Base-by-base conservation (phyloP, 2,888 invertebrate species). In the Trissoscelio sp. region DNA sequence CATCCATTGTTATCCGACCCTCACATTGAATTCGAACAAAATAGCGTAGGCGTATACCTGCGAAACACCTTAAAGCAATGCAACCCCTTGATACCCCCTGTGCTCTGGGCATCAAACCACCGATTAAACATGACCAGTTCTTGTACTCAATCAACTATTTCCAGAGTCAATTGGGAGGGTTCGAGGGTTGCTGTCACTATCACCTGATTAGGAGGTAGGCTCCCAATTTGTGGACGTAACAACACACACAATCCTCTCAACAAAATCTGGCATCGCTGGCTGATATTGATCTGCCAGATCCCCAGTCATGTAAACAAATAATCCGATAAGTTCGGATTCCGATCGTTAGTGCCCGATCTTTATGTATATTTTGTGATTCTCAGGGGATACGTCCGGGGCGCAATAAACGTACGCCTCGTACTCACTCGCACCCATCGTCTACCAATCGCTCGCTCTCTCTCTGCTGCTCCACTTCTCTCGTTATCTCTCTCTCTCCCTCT, bases 351-450 rank as follows among this genome's bases (percentile, higher is more conserved):
- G 22, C 42, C 22, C 58, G 44, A 81, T 77, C 67, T 78, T 67
- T 51, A 53, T 42, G 67, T 55, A 51, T 64, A 62, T 67, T 77
- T 75, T 55, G 66, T 31, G 53, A 72, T 53, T 77, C 77, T 74
- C 67, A 22, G 77, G 81, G 81, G 81, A 81, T 73, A 73, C 58
- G 73, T 81, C 81, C 81, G 48, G 78, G 81, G 81, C 78, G 78
- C 73, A 81, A 74, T 73, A 78, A 73, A 78, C 78, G 73, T 14
- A 77, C 55, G 72, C 51, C 7, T 42, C 55, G 20, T 7, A 57
- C 53, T 77, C 64, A 31, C 58, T 77, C 73, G 42, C 57, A 16
- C 73, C 11, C 77, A 53, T 37, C 14, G 39, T 64, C 46, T 20
- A 18, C 28, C 74, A 14, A 48, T 74, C 75, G 24, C 34, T 44